phyloP scores from a whole-genome alignment of 2,113 vertebrate species.

The Struthio camelus region DNA sequence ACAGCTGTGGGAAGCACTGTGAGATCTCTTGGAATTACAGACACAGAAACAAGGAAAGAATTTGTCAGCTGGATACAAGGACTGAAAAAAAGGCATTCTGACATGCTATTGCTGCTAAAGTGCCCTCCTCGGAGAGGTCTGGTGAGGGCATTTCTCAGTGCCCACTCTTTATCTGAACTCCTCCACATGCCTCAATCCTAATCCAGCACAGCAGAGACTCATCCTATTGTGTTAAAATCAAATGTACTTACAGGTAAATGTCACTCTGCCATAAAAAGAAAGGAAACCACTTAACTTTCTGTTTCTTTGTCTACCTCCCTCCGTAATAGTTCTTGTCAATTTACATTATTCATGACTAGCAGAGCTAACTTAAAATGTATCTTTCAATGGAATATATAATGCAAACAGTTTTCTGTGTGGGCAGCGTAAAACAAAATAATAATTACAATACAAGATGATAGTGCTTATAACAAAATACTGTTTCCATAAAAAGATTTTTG shows the following conservation, averaged over 20 bases:
- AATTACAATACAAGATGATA: conserved; percentile 42
- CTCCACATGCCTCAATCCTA: conserved; percentile 60
- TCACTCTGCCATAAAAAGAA: conserved; percentile 63
- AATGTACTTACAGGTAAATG: conserved; percentile 64
- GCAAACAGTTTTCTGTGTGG: conserved; percentile 55
- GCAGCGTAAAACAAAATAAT: conserved; percentile 64
- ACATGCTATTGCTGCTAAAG: conserved; percentile 54
- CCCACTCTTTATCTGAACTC: conserved; percentile 70
- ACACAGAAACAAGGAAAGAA: conserved; percentile 55
- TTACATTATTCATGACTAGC: conserved; percentile 68
- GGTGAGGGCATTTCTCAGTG: conserved; percentile 59
- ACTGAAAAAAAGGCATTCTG: conserved; percentile 47
- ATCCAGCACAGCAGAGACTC: conserved; percentile 60
- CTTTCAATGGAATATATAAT: conserved; percentile 50
- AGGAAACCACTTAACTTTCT: conserved; percentile 65
- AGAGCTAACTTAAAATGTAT: conserved; percentile 45
- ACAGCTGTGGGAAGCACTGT: conserved; percentile 61
- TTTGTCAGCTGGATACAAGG: conserved; percentile 56
- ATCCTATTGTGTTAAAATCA: conserved; percentile 69
- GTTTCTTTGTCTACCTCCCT: conserved; percentile 57
- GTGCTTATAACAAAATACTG: conserved; percentile 57
- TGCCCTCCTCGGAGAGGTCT: conserved; percentile 58
- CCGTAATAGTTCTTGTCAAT: conserved; percentile 66
- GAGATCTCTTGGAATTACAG: conserved; percentile 62
- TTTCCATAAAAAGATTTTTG: conserved; percentile 42